These are phyloP conservation scores for Amazona vittata DNA, from an alignment of 2,113 vertebrate genomes.

Conservation along the genomic window DNA sequence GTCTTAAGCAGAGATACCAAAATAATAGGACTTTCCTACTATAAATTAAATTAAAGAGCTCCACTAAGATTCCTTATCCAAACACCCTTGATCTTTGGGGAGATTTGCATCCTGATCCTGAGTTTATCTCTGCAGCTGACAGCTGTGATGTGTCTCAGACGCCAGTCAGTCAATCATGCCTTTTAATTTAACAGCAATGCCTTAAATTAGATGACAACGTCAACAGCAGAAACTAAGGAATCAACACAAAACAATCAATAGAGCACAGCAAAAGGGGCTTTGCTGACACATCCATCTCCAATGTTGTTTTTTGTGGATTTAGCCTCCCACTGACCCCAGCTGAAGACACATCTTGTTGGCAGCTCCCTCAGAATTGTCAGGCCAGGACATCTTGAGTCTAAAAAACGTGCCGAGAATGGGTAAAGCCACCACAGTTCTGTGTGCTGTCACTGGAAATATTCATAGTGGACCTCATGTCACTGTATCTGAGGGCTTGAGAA, in stretches of 20 bases:
- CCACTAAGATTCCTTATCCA: neutral
- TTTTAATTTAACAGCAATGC: constrained; percentile 51
- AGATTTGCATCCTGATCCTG: neutral
- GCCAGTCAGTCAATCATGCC: constrained; percentile 33
- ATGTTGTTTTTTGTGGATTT: neutral
- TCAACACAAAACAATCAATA: neutral
- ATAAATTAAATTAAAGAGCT: neutral
- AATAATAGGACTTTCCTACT: neutral
- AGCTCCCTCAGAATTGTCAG: neutral
- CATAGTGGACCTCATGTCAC: neutral
- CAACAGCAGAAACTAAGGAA: constrained; percentile 36
- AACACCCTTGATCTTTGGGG: constrained; percentile 39
- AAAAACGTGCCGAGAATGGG: neutral
- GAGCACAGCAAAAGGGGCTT: neutral
- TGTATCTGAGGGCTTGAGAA: neutral
- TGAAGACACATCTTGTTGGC: neutral
- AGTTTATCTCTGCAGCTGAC: constrained; percentile 51
- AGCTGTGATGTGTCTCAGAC: constrained; percentile 48
- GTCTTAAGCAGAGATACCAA: neutral
- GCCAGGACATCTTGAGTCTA: neutral
- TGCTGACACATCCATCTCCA: neutral
- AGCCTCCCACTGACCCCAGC: neutral
- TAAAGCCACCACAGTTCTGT: neutral
- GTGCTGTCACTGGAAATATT: neutral
- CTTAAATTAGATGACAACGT: constrained; percentile 33